A percentile compares a stretch with the other conserved stretches of the same genome.
These are phyloP conservation scores for Latrodectus hesperus DNA, from an alignment of 2,888 invertebrate genomes.

Conservation along the genomic window DNA sequence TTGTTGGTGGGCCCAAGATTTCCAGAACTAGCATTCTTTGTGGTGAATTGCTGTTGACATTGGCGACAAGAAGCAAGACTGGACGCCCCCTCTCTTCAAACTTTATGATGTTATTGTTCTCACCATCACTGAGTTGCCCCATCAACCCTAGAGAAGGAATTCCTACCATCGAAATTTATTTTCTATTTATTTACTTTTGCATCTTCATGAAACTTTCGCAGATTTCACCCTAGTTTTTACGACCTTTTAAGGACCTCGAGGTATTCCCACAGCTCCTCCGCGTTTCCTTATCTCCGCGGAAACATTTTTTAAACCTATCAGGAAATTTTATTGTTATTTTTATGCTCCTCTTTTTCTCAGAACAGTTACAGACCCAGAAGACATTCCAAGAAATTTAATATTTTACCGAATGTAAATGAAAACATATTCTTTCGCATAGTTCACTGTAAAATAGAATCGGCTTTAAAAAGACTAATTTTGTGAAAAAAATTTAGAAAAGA, in stretches of 20 bases:
- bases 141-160: constrained; percentile 21
- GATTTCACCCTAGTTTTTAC: constrained; percentile 38
- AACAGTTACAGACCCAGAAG: too few species aligned
- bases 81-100: constrained; percentile 26
- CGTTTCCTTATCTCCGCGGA: background rate
- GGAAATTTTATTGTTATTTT: too few species aligned
- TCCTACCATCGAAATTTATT: background rate
- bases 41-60: constrained; percentile 26
- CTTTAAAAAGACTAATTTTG: too few species aligned
- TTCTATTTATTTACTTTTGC: constrained; percentile 13
- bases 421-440: too few species aligned
- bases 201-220: background rate
- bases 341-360: too few species aligned
- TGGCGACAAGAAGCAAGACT: constrained; percentile 17
- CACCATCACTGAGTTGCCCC: constrained; percentile 41
- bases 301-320: background rate
- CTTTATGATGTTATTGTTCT: constrained; percentile 68
- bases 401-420: too few species aligned
- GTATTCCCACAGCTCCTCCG: constrained; percentile 7
- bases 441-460: too few species aligned
- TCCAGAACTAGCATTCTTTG: background rate
- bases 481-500: too few species aligned
- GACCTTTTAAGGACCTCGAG: constrained; percentile 21
- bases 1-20: constrained; percentile 41
- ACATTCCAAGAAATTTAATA: too few species aligned